These are phyloP conservation scores for Petrocephalus microphthalmus DNA, from an alignment of 2,113 vertebrate species.

Conservation along the genomic window DNA sequence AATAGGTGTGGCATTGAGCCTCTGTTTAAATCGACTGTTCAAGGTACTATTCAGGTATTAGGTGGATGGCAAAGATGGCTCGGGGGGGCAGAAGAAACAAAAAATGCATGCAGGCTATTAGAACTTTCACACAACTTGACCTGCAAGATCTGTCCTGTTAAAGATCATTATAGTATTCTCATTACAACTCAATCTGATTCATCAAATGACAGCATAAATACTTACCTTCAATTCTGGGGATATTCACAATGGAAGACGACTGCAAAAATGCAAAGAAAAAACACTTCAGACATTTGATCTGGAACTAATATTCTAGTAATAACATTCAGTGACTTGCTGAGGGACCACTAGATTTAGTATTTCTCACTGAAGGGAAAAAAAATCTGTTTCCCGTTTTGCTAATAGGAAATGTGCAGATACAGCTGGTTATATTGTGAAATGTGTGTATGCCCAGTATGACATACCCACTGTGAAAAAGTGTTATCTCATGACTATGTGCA, in stretches of 20 bases:
- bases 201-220: background rate
- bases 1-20: background rate
- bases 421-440: too few relatives aligned
- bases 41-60: background rate
- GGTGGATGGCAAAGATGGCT: background rate
- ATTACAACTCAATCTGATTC: background rate
- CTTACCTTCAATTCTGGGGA: conserved; percentile 77
- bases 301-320: background rate
- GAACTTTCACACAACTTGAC: background rate
- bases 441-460: too few relatives aligned
- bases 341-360: background rate
- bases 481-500: background rate
- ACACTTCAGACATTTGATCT: conserved; percentile 11
- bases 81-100: background rate
- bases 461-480: background rate
- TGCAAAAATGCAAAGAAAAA: conserved; percentile 50
- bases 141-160: background rate
- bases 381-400: background rate
- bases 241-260: conserved; percentile 55
- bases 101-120: background rate
- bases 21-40: background rate
- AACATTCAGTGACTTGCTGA: background rate
- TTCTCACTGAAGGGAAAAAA: background rate
- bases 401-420: background rate
- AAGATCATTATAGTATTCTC: background rate